phyloP scores from a whole-genome alignment of 2,113 vertebrate species.

The Pterocles gutturalis region DNA sequence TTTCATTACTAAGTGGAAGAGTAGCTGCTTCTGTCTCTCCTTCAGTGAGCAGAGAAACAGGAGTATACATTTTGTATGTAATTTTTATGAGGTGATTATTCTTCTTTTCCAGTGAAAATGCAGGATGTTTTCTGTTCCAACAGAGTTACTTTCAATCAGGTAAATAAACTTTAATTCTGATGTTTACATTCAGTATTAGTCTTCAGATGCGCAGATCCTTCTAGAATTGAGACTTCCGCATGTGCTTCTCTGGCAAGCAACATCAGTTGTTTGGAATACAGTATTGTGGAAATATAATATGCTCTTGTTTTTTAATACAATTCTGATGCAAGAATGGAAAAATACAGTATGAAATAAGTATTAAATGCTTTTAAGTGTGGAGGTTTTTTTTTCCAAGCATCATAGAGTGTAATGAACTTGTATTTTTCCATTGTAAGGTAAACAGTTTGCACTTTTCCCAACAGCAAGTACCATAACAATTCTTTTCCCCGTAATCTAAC shows the following conservation, averaged over 20 bases:
- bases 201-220: not conserved
- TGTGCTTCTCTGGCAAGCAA: not conserved
- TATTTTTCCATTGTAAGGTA: not conserved
- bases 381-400: not conserved
- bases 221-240: not conserved
- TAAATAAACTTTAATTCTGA: not conserved
- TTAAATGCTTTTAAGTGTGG: not conserved
- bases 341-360: not conserved
- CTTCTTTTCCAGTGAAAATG: not conserved
- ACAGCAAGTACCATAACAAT: not conserved
- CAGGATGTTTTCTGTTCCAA: not conserved
- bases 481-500: not conserved
- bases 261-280: not conserved
- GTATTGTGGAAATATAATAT: not conserved
- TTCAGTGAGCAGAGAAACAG: not conserved
- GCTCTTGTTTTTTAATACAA: not conserved
- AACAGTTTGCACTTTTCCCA: not conserved
- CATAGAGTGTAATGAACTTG: not conserved
- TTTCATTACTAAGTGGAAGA: not conserved
- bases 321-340: not conserved
- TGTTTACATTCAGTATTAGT: not conserved
- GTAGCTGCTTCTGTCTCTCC: not conserved
- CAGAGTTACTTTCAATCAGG: not conserved
- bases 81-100: not conserved
- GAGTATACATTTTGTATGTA: rapidly evolving